Percentiles rank a stretch among this genome's conserved stretches.
Conservation (phyloP, 2,888 invertebrate species). For the Macrophya annulata region DNA sequence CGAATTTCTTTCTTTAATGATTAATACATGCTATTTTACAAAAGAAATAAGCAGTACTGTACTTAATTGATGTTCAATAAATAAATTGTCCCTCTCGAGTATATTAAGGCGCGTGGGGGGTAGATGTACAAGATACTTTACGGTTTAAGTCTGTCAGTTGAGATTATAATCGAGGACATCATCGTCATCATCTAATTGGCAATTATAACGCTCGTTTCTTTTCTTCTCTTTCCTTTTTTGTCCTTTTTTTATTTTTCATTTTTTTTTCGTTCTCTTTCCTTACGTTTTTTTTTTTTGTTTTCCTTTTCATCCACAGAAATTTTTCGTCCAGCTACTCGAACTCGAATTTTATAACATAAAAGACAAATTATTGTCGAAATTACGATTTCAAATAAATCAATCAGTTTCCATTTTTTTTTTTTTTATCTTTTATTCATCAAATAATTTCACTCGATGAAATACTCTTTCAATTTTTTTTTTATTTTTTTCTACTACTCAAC, state of each 20-base stretch:
- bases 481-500: too few relatives aligned
- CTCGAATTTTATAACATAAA: not conserved
- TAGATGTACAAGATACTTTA: not conserved
- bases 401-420: not conserved
- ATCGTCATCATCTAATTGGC: constrained; percentile 37
- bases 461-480: too few relatives aligned
- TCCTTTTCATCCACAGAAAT: not conserved
- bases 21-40: constrained; percentile 9
- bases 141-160: constrained; percentile 17
- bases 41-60: constrained; percentile 1
- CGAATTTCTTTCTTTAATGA: constrained; percentile 1
- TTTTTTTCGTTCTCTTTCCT: not conserved
- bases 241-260: not conserved
- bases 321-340: not conserved
- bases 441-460: not conserved
- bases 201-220: constrained; percentile 41
- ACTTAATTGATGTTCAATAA: constrained; percentile 28
- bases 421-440: not conserved
- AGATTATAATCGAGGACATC: constrained; percentile 37
- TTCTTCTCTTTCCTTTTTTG: not conserved
- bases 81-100: constrained; percentile 32
- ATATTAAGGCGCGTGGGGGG: not conserved
- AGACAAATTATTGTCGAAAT: not conserved
- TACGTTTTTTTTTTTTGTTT: not conserved
- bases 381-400: not conserved